A percentile compares a stretch with the other conserved stretches of the same genome.
Conservation (phyloP, 2,113 vertebrate species). For the Phainopepla nitens region DNA sequence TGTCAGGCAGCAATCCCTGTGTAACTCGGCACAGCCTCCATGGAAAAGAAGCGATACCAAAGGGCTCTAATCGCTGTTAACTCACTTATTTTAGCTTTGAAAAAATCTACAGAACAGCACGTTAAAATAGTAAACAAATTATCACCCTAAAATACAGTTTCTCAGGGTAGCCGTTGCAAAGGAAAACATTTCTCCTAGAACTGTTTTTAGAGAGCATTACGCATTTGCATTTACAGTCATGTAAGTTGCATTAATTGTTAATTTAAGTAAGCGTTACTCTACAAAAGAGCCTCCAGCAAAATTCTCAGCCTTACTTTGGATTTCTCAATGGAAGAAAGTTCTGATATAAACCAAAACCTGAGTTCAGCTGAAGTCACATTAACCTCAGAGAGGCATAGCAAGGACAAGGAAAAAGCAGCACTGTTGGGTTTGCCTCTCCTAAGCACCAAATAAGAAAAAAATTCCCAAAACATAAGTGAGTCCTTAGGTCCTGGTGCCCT, state of each 20-base stretch:
- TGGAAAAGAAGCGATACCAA: fast-evolving
- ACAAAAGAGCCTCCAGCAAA: not conserved
- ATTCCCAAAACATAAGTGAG: not conserved
- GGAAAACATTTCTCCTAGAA: not conserved
- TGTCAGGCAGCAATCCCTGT: not conserved
- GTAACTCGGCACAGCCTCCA: not conserved
- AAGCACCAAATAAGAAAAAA: not conserved
- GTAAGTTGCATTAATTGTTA: not conserved
- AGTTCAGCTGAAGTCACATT: not conserved
- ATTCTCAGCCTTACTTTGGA: not conserved
- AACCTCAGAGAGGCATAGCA: not conserved
- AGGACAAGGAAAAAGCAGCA: not conserved
- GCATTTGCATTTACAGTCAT: not conserved
- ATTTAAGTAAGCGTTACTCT: not conserved
- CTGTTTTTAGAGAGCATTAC: not conserved
- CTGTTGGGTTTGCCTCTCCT: not conserved
- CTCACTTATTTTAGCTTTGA: fast-evolving
- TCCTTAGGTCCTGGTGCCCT: not conserved
- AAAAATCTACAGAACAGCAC: fast-evolving
- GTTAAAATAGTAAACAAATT: not conserved
- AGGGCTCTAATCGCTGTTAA: not conserved
- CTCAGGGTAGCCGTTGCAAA: not conserved
- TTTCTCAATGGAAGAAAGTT: not conserved
- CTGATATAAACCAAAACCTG: not conserved
- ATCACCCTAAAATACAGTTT: not conserved